These are phyloP conservation scores for Monochamus saltuarius DNA, from an alignment of 1,140 invertebrate species.

Conservation along the genomic window DNA sequence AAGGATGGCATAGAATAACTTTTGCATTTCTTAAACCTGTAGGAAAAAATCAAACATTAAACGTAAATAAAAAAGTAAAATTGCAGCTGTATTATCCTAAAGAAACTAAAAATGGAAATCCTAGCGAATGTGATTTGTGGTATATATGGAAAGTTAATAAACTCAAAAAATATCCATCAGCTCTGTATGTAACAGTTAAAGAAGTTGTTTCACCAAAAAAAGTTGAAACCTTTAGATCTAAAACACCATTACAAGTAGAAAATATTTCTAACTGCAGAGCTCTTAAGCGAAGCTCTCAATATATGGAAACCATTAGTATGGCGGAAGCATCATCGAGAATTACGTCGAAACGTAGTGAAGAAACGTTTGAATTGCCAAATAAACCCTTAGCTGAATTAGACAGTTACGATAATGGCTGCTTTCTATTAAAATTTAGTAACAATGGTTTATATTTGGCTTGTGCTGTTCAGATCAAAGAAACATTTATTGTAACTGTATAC, in stretches of 20 bases:
- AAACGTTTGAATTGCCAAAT: constrained; percentile 30
- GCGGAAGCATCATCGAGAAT: no score
- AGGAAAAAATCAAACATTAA: constrained; percentile 28
- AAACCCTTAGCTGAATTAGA: constrained; percentile 35
- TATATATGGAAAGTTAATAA: constrained; percentile 42
- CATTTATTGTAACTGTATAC: constrained; percentile 39
- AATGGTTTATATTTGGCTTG: constrained; percentile 45
- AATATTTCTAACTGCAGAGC: not conserved
- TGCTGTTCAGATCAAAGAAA: constrained; percentile 29
- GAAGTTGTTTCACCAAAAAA: constrained; percentile 28
- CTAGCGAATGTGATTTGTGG: constrained; percentile 30
- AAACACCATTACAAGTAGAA: constrained; percentile 32
- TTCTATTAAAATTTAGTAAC: constrained; percentile 44
- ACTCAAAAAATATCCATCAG: constrained; percentile 45
- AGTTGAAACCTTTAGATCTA: constrained; percentile 34
- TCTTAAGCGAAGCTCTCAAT: no score
- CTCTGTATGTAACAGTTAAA: constrained; percentile 40
- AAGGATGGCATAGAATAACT: constrained; percentile 39
- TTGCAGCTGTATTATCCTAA: constrained; percentile 41
- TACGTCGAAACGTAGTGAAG: no score
- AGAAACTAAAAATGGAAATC: constrained; percentile 23
- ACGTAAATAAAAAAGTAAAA: constrained; percentile 42
- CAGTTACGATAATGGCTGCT: constrained; percentile 37
- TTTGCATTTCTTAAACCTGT: constrained; percentile 46
- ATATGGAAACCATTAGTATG: no score